Percentiles rank a stretch among this genome's conserved stretches.
Evolutionary conservation across 2,888 invertebrate genomes (phyloP).

Genomic region (Rhamphomyia laevipes): DNA sequence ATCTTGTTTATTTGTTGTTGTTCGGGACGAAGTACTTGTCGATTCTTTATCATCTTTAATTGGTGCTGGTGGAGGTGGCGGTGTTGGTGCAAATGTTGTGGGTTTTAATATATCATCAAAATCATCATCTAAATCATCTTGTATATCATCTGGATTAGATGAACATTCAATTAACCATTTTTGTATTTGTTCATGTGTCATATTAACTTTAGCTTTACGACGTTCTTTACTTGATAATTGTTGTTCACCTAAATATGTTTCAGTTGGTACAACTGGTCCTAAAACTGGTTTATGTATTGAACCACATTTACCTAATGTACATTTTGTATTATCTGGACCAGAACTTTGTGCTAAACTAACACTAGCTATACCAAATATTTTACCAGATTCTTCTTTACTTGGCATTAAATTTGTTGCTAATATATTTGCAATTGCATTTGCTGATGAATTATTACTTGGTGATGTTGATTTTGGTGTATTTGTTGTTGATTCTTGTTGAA

Average conservation of each 20-base stretch:
- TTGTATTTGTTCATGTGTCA: slow-evolving; percentile 58
- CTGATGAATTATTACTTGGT: slow-evolving; percentile 7
- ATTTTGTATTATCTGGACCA: slow-evolving; percentile 38
- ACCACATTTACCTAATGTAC: slow-evolving; percentile 35
- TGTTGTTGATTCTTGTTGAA: background rate
- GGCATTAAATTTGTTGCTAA: slow-evolving; percentile 36
- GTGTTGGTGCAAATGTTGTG: slow-evolving; percentile 28
- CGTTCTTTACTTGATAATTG: slow-evolving; percentile 35
- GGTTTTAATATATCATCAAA: slow-evolving; percentile 33
- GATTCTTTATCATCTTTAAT: slow-evolving; percentile 28
- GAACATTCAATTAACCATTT: slow-evolving; percentile 51
- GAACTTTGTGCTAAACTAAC: slow-evolving; percentile 38
- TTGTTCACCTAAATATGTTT: slow-evolving; percentile 35
- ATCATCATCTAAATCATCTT: slow-evolving; percentile 36
- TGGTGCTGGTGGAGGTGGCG: slow-evolving; percentile 22
- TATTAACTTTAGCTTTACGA: slow-evolving; percentile 50
- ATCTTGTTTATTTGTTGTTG: slow-evolving; percentile 31
- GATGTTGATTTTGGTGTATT: slow-evolving; percentile 2
- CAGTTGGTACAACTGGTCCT: slow-evolving; percentile 37
- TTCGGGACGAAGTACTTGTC: slow-evolving; percentile 31
- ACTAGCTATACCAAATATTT: slow-evolving; percentile 39
- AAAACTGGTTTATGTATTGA: slow-evolving; percentile 37
- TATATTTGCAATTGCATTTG: slow-evolving; percentile 32
- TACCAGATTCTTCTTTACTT: slow-evolving; percentile 38
- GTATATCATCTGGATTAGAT: slow-evolving; percentile 39